A percentile compares a stretch with the other conserved stretches of the same genome.
Conservation (phyloP, 2,888 invertebrate species). For the Tachina lurida region DNA sequence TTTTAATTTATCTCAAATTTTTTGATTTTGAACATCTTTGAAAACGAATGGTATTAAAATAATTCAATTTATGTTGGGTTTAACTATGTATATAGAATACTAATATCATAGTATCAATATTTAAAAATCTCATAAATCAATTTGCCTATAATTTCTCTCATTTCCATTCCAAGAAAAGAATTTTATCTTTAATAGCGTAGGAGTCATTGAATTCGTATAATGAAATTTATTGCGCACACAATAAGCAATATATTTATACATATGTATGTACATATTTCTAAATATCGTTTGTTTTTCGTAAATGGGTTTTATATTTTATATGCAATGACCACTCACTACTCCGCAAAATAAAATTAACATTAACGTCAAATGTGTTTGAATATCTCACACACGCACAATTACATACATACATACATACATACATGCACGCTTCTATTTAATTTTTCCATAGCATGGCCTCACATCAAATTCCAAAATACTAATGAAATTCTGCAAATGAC, state of each 20-base stretch:
- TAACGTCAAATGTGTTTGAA: neutral
- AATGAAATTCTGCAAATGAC: constrained; percentile 48
- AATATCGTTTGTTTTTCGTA: neutral
- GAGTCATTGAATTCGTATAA: neutral
- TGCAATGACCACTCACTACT: neutral
- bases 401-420: neutral
- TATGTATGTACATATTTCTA: neutral
- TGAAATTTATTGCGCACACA: neutral
- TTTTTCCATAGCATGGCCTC: neutral
- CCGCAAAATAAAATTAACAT: neutral
- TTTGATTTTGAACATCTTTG: no score
- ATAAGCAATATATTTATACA: neutral
- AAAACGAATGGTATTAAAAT: no score
- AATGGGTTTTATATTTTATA: neutral
- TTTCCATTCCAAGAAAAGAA: no score
- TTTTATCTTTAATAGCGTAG: no score
- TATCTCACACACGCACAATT: no score
- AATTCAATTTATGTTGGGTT: no score
- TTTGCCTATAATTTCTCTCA: no score
- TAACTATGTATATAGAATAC: no score
- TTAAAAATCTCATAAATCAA: no score
- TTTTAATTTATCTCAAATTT: no score
- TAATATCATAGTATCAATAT: no score
- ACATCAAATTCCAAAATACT: constrained; percentile 38
- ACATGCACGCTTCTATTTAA: neutral